A percentile compares a stretch with the other conserved stretches of the same genome.
phyloP scores from a whole-genome alignment of 2,113 vertebrate genomes.

The Choloepus hoffmanni region DNA sequence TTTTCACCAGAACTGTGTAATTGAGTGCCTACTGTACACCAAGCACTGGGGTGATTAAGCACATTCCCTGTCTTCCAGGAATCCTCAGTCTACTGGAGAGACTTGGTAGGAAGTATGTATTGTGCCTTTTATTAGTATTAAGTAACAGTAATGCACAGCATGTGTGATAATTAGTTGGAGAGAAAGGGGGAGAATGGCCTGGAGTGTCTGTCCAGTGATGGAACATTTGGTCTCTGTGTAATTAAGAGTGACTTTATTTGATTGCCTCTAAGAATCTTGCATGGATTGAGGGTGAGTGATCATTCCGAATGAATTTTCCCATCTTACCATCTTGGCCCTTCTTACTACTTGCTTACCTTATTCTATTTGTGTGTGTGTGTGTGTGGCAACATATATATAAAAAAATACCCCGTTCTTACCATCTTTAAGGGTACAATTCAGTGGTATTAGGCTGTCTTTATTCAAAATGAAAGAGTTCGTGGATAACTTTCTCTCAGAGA shows the following conservation, averaged over 20 bases:
- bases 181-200: not conserved
- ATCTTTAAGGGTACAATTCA: not conserved
- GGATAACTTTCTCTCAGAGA: not conserved
- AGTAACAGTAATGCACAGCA: not conserved
- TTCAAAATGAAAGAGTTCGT: slow-evolving; percentile 3
- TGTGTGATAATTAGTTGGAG: not conserved
- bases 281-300: not conserved
- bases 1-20: not conserved
- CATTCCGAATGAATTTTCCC: not conserved
- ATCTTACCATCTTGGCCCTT: not conserved
- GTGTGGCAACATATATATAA: too few relatives aligned
- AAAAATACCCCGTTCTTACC: not conserved
- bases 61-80: not conserved
- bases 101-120: not conserved
- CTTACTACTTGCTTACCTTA: not conserved
- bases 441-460: not conserved
- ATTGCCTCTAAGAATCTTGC: not conserved
- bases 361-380: too few relatives aligned
- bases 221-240: not conserved
- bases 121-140: not conserved
- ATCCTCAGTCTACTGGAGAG: not conserved
- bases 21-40: not conserved
- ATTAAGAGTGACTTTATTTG: not conserved
- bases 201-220: not conserved
- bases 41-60: not conserved